Evolutionary conservation across 2,797 vertebrate species (phyloP).

Genomic region (Lepidocolaptes lacrymiger): DNA sequence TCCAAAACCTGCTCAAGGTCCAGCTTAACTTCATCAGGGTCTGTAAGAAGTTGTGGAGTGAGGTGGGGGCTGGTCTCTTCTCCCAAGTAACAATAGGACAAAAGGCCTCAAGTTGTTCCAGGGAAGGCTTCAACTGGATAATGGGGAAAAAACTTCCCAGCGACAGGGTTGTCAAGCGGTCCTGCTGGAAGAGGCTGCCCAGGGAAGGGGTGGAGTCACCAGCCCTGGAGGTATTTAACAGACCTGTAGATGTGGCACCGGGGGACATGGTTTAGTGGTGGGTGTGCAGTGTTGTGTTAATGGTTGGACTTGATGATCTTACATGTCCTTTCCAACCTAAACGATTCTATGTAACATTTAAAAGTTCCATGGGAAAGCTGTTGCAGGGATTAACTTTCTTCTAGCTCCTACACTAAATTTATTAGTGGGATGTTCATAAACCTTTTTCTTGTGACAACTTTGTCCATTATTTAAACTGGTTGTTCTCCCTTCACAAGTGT

Average conservation of each 20-base stretch:
- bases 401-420: neutral
- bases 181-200: neutral
- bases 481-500: neutral
- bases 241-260: neutral
- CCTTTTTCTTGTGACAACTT: neutral
- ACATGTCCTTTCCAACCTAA: neutral
- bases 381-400: neutral
- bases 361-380: neutral
- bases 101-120: neutral
- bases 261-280: neutral
- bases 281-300: neutral
- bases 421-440: neutral
- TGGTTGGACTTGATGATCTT: neutral
- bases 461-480: neutral
- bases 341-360: neutral
- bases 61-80: neutral
- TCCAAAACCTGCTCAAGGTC: neutral
- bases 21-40: neutral
- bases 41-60: rapidly evolving
- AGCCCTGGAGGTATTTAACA: neutral
- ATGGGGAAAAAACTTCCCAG: neutral
- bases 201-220: neutral
- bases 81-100: neutral
- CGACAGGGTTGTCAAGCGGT: neutral
- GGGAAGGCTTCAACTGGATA: neutral